These are phyloP conservation scores for Smittia sp. DNA, from an alignment of 2,888 invertebrate genomes.

Conservation along the genomic window DNA sequence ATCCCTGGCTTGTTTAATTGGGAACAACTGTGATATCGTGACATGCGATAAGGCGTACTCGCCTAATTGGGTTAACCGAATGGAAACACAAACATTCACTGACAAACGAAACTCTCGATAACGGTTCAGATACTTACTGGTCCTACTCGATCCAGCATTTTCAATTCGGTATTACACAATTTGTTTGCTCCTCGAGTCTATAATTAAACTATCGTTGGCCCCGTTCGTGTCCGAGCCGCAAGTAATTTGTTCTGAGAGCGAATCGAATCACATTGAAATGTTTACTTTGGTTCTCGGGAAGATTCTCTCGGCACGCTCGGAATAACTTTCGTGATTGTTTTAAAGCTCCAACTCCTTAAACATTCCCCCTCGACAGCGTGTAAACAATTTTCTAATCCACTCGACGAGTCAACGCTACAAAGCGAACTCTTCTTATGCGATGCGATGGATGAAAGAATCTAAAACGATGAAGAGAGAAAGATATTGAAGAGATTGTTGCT, in stretches of 20 bases:
- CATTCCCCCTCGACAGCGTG: background rate
- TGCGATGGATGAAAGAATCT: slow-evolving; percentile 17
- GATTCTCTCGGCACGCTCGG: background rate
- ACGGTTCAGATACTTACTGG: background rate
- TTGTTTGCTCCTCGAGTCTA: background rate
- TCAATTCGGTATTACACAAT: background rate
- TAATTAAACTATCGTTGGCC: slow-evolving; percentile 2
- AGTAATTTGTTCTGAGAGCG: background rate
- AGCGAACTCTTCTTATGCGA: background rate
- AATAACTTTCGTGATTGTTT: background rate
- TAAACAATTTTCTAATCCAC: slow-evolving; percentile 3
- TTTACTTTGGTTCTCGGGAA: slow-evolving; percentile 12
- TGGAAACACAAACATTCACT: background rate
- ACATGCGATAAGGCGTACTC: background rate
- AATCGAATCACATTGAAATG: slow-evolving; percentile 14
- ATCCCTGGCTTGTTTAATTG: background rate
- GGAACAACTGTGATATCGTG: background rate
- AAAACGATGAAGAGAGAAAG: background rate
- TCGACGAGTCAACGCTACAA: background rate
- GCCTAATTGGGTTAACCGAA: slow-evolving; percentile 13
- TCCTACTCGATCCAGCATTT: slow-evolving; percentile 22
- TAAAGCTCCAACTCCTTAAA: background rate
- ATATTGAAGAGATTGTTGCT: background rate
- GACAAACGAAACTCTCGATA: background rate
- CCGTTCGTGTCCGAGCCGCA: background rate